A percentile compares a stretch with the other conserved stretches of the same genome.
Conservation (phyloP, 2,888 invertebrate genomes). For the Chromoteleia sp. region DNA sequence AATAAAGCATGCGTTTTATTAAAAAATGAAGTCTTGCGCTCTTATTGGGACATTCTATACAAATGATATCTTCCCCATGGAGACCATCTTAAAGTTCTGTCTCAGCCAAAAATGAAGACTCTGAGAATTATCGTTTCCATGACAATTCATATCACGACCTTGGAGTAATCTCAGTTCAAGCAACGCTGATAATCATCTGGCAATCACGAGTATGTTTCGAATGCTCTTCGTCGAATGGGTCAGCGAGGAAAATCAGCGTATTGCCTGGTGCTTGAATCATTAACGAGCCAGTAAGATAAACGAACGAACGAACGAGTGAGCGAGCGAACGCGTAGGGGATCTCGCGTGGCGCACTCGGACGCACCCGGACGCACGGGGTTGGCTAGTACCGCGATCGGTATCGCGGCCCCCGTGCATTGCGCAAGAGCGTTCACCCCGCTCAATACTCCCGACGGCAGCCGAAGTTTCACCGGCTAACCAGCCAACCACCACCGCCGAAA, state of each 20-base stretch:
- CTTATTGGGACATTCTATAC: too few species aligned
- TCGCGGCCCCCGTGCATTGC: constrained; percentile 79
- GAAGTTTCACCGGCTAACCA: constrained; percentile 69
- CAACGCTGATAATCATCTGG: too few species aligned
- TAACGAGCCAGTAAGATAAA: constrained; percentile 59
- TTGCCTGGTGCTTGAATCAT: constrained; percentile 37
- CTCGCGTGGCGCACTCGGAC: constrained; percentile 33
- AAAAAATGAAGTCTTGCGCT: too few species aligned
- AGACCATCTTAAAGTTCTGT: too few species aligned
- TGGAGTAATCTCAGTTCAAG: too few species aligned
- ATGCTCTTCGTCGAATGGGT: too few species aligned
- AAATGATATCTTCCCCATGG: too few species aligned
- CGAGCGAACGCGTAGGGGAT: constrained; percentile 29
- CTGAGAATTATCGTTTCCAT: too few species aligned
- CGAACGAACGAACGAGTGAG: constrained; percentile 24
- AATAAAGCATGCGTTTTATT: too few species aligned
- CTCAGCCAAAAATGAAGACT: too few species aligned
- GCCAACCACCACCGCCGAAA: constrained; percentile 76
- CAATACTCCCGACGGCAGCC: constrained; percentile 79
- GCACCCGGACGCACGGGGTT: constrained; percentile 74
- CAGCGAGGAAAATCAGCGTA: constrained; percentile 41
- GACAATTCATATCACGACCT: too few species aligned
- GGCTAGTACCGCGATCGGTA: constrained; percentile 68
- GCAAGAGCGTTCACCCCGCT: constrained; percentile 84
- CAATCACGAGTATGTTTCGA: too few species aligned